These are phyloP conservation scores for Melangyna quadrimaculata DNA, from an alignment of 2,888 invertebrate genomes.

Conservation along the genomic window DNA sequence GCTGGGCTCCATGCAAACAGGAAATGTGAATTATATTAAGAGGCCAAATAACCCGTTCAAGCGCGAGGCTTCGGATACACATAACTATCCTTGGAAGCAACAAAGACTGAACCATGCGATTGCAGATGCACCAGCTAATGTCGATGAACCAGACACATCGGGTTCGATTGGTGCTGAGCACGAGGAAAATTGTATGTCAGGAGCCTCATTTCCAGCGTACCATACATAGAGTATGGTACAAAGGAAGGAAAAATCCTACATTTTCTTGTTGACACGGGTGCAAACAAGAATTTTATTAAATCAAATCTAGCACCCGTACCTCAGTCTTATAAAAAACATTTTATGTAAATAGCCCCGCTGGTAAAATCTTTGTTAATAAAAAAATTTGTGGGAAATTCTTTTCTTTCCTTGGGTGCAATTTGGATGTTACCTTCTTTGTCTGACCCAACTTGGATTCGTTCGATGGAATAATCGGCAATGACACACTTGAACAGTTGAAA, in stretches of 20 bases:
- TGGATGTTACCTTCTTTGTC: conserved; percentile 2
- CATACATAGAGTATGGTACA: too few species aligned
- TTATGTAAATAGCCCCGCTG: too few species aligned
- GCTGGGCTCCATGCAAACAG: background rate
- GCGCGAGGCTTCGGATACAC: background rate
- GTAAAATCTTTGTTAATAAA: conserved; percentile 1
- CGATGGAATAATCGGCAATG: too few species aligned
- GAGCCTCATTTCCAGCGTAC: too few species aligned
- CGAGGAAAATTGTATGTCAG: too few species aligned
- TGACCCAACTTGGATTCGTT: too few species aligned
- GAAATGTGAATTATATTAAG: conserved; percentile 7
- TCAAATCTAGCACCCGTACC: too few species aligned
- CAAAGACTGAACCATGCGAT: conserved; percentile 16
- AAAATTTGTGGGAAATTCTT: conserved; percentile 29
- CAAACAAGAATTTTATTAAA: too few species aligned
- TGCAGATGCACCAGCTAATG: background rate
- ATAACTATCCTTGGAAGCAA: conserved; percentile 11
- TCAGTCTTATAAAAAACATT: too few species aligned
- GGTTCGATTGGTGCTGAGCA: background rate
- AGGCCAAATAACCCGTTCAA: conserved; percentile 11
- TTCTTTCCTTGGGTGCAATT: background rate
- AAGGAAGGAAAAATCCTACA: too few species aligned
- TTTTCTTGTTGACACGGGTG: too few species aligned
- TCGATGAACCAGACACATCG: background rate
- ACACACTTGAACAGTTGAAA: too few species aligned